Percentiles rank a stretch among this genome's conserved stretches.
phyloP scores from a whole-genome alignment of 2,113 vertebrate species.

The Alouatta palliata region DNA sequence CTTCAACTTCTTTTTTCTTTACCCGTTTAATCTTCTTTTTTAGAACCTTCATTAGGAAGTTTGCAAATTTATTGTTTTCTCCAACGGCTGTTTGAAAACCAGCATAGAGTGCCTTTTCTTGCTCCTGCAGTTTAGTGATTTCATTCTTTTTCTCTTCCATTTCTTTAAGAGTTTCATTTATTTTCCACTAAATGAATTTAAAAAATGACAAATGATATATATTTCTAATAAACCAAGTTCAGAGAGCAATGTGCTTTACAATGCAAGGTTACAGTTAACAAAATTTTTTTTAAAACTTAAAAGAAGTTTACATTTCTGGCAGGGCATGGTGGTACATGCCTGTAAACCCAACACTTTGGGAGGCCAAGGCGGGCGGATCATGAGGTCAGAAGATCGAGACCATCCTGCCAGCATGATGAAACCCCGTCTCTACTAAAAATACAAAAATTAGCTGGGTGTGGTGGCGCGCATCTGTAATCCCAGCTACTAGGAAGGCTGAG shows the following conservation, averaged over 20 bases:
- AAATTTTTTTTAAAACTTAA: neutral
- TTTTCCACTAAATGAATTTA: conserved; percentile 81
- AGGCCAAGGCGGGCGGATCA: no score
- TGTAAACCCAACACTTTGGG: no score
- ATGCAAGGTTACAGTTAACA: neutral
- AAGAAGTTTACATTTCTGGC: neutral
- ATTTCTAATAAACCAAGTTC: neutral
- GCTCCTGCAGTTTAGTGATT: conserved; percentile 87
- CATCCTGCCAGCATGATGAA: no score
- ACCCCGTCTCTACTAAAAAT: no score
- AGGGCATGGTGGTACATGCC: no score
- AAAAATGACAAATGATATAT: neutral
- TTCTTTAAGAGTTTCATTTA: conserved; percentile 85
- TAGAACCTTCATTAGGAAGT: conserved; percentile 90
- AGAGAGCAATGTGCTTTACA: neutral
- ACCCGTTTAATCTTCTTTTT: conserved; percentile 88
- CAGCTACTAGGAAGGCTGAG: no score
- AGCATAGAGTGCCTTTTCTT: conserved; percentile 84
- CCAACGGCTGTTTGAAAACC: conserved; percentile 89
- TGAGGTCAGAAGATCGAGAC: no score
- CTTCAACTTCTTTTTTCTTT: conserved; percentile 83
- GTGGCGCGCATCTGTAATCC: no score
- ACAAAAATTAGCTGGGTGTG: no score
- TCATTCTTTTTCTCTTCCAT: conserved; percentile 88
- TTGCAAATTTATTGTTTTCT: conserved; percentile 89